phyloP scores from a whole-genome alignment of 1,140 invertebrate species.

The Hermatobates lingyangjiaoensis region DNA sequence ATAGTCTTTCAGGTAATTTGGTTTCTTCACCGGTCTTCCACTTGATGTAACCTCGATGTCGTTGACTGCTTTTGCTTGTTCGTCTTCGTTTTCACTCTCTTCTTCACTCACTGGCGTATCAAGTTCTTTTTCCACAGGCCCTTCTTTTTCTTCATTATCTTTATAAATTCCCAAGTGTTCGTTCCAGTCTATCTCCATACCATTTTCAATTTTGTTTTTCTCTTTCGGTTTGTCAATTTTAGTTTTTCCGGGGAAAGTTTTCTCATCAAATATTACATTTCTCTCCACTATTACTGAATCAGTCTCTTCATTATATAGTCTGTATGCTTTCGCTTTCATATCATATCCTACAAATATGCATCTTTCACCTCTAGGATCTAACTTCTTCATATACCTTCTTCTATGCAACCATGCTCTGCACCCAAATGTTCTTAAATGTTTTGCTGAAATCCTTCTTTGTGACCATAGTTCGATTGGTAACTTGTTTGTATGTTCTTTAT shows the following conservation, averaged over 20 bases:
- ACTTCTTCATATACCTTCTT: not conserved
- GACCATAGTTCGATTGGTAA: not conserved
- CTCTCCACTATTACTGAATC: not conserved
- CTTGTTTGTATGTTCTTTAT: not conserved
- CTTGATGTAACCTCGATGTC: too few species aligned
- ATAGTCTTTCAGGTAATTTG: too few species aligned
- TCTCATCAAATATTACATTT: not conserved
- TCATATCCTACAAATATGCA: not conserved
- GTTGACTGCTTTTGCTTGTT: too few species aligned
- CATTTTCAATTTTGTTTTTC: too few species aligned
- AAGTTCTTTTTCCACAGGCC: too few species aligned
- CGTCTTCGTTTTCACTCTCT: too few species aligned
- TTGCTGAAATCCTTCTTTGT: not conserved
- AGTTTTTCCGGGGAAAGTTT: not conserved
- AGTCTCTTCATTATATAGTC: not conserved
- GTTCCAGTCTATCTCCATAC: too few species aligned
- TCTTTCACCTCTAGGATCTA: not conserved
- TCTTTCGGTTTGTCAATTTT: not conserved
- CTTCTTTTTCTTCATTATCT: too few species aligned
- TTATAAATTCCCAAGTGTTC: too few species aligned
- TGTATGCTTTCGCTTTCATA: not conserved
- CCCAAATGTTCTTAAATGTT: not conserved
- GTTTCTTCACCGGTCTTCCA: too few species aligned
- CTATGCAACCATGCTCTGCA: not conserved
- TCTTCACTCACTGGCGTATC: too few species aligned